Percentiles rank a stretch among this genome's conserved stretches.
These are phyloP conservation scores for Rhyacophila brunnea DNA, from an alignment of 1,140 invertebrate species.

Conservation along the genomic window DNA sequence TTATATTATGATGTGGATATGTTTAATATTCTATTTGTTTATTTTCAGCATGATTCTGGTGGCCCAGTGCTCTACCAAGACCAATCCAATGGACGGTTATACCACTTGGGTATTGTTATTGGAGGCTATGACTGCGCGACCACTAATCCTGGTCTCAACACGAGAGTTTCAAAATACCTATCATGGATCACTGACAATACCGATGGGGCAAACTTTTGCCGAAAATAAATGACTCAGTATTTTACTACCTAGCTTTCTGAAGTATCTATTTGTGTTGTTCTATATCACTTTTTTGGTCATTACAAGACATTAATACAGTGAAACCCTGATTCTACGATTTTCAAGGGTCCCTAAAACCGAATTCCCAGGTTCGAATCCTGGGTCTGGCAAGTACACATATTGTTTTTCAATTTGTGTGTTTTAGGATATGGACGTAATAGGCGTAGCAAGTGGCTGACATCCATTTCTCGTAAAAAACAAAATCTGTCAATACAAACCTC, in stretches of 20 bases:
- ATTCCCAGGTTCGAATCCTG: too few species aligned
- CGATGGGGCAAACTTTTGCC: slow-evolving; percentile 42
- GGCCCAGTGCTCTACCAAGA: slow-evolving; percentile 64
- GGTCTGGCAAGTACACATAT: too few species aligned
- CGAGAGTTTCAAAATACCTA: slow-evolving; percentile 51
- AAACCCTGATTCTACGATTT: too few species aligned
- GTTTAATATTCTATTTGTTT: too few species aligned
- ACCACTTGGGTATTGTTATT: slow-evolving; percentile 58
- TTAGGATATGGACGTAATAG: too few species aligned
- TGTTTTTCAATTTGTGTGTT: too few species aligned
- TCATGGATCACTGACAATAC: slow-evolving; percentile 55
- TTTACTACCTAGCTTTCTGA: not conserved
- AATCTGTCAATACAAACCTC: too few species aligned
- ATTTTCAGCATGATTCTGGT: slow-evolving; percentile 67
- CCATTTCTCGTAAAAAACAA: too few species aligned
- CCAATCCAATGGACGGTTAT: slow-evolving; percentile 43
- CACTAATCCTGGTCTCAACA: slow-evolving; percentile 53
- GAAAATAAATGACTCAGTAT: slow-evolving; percentile 34
- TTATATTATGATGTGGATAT: too few species aligned
- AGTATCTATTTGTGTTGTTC: not conserved
- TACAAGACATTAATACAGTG: too few species aligned
- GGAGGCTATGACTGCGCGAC: slow-evolving; percentile 54
- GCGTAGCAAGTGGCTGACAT: too few species aligned
- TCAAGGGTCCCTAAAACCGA: too few species aligned
- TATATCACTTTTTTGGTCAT: not conserved